phyloP scores from a whole-genome alignment of 2,113 vertebrate species.

The Dicrurus megarhynchus region DNA sequence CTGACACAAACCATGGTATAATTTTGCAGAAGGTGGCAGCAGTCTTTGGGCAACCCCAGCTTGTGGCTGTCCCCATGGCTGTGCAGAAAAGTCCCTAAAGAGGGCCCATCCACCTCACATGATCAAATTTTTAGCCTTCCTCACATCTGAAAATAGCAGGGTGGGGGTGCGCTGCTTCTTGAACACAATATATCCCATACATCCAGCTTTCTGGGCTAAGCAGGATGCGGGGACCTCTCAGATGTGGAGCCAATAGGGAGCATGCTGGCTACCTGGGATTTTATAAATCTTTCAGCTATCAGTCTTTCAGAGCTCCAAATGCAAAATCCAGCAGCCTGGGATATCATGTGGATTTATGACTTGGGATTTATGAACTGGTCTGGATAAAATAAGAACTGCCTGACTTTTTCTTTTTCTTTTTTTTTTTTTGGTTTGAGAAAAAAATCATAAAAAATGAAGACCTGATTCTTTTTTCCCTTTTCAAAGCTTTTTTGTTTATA shows the following conservation, averaged over 20 bases:
- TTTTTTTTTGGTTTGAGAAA: neutral
- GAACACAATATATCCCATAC: slow-evolving; percentile 24
- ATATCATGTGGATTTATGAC: slow-evolving; percentile 64
- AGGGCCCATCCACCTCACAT: neutral
- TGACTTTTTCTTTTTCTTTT: neutral
- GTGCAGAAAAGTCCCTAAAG: neutral
- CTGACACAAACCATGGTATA: too few relatives aligned
- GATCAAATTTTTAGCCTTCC: neutral
- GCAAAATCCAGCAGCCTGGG: slow-evolving; percentile 60
- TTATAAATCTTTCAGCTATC: slow-evolving; percentile 66
- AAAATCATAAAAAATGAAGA: slow-evolving; percentile 14
- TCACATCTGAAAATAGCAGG: neutral
- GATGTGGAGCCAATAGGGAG: slow-evolving; percentile 34
- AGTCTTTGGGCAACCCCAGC: neutral
- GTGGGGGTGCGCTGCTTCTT: neutral
- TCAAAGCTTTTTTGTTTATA: neutral
- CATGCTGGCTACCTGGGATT: slow-evolving; percentile 28
- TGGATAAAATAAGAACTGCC: slow-evolving; percentile 63
- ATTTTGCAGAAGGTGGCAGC: neutral
- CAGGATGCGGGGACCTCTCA: neutral
- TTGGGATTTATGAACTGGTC: slow-evolving; percentile 62
- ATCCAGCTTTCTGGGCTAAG: neutral
- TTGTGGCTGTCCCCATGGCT: neutral
- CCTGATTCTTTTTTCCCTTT: neutral
- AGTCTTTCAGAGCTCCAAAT: slow-evolving; percentile 61